These are phyloP conservation scores for Spilarctia lutea DNA, from an alignment of 2,888 invertebrate species.

Conservation along the genomic window DNA sequence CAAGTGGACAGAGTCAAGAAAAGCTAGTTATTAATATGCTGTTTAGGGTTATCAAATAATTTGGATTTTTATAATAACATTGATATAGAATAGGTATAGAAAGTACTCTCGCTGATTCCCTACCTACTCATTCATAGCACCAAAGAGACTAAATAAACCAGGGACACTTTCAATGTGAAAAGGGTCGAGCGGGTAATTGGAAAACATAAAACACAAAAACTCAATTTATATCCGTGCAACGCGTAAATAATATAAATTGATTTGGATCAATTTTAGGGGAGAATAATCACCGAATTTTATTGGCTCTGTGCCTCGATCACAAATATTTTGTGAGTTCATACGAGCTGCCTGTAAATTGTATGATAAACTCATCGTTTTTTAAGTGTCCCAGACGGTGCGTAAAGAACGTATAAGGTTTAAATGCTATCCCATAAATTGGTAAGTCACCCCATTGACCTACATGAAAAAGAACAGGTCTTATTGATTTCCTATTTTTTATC, in stretches of 20 bases:
- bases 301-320: constrained; percentile 62
- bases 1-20: too few relatives aligned
- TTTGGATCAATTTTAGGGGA: constrained; percentile 66
- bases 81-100: constrained; percentile 29
- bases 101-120: constrained; percentile 36
- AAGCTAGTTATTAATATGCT: background rate
- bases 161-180: constrained; percentile 55
- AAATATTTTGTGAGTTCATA: constrained; percentile 69
- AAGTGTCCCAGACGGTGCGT: constrained; percentile 40
- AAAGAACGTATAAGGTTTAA: constrained; percentile 35
- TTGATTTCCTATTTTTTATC: constrained; percentile 60
- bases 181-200: constrained; percentile 61
- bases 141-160: constrained; percentile 53
- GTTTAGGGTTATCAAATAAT: background rate
- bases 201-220: constrained; percentile 66
- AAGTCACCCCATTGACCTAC: constrained; percentile 48
- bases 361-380: constrained; percentile 67
- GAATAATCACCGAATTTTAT: constrained; percentile 72
- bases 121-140: constrained; percentile 37
- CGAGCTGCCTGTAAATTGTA: constrained; percentile 67
- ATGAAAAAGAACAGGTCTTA: constrained; percentile 57
- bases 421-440: constrained; percentile 60
- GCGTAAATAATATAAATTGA: constrained; percentile 67
- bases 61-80: constrained; percentile 35
- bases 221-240: constrained; percentile 62